Percentiles rank a stretch among this genome's conserved stretches.
Evolutionary conservation across 2,888 invertebrate species (phyloP).

Genomic region (Philaethria dido): DNA sequence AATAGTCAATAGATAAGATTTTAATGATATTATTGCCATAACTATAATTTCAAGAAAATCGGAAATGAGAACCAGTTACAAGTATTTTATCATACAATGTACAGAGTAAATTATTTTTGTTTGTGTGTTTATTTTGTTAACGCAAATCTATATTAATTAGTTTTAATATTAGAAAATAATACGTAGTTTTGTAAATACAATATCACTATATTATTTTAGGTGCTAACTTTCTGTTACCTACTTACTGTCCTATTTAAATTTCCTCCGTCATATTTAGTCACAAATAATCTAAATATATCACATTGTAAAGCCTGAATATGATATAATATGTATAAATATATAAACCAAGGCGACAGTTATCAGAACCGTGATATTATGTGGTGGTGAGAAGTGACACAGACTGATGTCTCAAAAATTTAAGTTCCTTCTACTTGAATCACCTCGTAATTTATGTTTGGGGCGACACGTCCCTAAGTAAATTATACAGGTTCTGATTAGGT

Average conservation of each 20-base stretch:
- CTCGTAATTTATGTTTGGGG: slow-evolving; percentile 82
- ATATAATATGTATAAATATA: slow-evolving; percentile 48
- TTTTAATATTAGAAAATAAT: slow-evolving; percentile 69
- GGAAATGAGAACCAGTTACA: slow-evolving; percentile 64
- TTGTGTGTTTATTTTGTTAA: slow-evolving; percentile 69
- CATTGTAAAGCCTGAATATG: slow-evolving; percentile 37
- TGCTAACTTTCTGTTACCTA: slow-evolving; percentile 69
- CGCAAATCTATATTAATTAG: slow-evolving; percentile 68
- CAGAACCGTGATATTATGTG: slow-evolving; percentile 71
- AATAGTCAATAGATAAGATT: slow-evolving; percentile 51
- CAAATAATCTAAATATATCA: slow-evolving; percentile 56
- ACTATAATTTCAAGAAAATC: slow-evolving; percentile 62
- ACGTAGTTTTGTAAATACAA: slow-evolving; percentile 75
- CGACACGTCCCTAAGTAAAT: slow-evolving; percentile 76
- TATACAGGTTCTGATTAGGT: slow-evolving; percentile 85
- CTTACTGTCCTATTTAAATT: slow-evolving; percentile 51
- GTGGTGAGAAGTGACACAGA: slow-evolving; percentile 78
- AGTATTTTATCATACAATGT: slow-evolving; percentile 65
- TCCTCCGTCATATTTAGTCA: slow-evolving; percentile 60
- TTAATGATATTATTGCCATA: slow-evolving; percentile 72
- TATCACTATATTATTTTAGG: slow-evolving; percentile 74
- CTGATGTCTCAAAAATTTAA: slow-evolving; percentile 65
- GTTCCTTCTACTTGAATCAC: slow-evolving; percentile 83
- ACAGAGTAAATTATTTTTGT: slow-evolving; percentile 79
- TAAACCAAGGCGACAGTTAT: slow-evolving; percentile 69